A percentile compares a stretch with the other conserved stretches of the same genome.
phyloP scores from a whole-genome alignment of 2,113 vertebrate genomes.

The Recurvirostra avosetta region DNA sequence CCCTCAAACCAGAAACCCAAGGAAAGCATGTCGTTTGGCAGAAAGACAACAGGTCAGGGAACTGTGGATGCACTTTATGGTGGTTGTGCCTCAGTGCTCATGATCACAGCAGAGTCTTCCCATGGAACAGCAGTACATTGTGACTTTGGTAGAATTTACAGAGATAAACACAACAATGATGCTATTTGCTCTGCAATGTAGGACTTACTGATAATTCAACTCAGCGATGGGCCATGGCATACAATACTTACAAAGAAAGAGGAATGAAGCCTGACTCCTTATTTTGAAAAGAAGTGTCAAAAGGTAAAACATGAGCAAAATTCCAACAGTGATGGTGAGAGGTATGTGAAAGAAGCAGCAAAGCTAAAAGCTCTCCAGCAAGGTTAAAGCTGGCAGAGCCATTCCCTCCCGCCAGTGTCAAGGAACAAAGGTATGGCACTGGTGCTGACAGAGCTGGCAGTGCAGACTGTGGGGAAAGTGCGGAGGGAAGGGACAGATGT shows the following conservation, averaged over 20 bases:
- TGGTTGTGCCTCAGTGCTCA: neutral
- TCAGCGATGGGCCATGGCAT: neutral
- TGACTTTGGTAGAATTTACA: neutral
- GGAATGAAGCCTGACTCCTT: neutral
- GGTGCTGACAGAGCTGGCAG: neutral
- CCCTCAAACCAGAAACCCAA: neutral
- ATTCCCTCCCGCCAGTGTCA: neutral
- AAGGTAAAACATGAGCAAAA: neutral
- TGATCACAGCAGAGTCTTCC: neutral
- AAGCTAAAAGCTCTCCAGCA: neutral
- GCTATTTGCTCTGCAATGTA: neutral
- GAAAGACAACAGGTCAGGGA: neutral
- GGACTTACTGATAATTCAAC: neutral
- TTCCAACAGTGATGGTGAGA: neutral
- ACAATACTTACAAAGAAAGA: neutral
- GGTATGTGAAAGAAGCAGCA: neutral
- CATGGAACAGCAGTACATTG: neutral
- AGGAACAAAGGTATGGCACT: neutral
- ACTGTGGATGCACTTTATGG: neutral
- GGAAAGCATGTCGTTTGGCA: neutral
- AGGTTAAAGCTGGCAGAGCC: neutral
- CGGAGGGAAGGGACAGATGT: neutral
- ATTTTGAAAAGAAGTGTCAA: neutral
- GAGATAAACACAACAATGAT: neutral
- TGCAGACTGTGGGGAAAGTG: fast-evolving